Evolutionary conservation across 2,113 vertebrate species (phyloP).

Genomic region (Tyto alba): DNA sequence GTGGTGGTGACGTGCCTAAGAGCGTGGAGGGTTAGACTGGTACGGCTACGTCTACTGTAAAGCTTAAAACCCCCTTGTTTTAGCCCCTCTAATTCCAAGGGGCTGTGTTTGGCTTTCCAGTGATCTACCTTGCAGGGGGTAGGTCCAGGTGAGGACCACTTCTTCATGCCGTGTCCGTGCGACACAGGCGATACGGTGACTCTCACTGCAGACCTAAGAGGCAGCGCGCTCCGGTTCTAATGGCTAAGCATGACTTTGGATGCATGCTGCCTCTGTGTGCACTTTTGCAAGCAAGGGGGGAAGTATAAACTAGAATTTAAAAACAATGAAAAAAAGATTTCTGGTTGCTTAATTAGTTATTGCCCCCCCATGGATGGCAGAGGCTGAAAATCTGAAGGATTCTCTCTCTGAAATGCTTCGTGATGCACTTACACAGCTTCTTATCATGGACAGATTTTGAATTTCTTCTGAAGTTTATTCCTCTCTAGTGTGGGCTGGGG

Average conservation of each 20-base stretch:
- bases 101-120: background rate
- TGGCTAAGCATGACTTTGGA: background rate
- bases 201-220: background rate
- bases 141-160: background rate
- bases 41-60: background rate
- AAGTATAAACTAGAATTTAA: background rate
- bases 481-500: background rate
- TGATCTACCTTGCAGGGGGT: background rate
- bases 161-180: accelerated
- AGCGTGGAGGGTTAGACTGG: background rate
- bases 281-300: background rate
- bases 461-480: background rate
- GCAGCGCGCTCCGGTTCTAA: accelerated
- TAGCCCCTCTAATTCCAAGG: background rate
- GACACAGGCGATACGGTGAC: accelerated
- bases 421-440: background rate
- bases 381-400: background rate
- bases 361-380: background rate
- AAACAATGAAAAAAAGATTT: background rate
- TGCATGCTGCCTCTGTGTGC: background rate
- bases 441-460: background rate
- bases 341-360: background rate
- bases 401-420: background rate
- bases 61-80: background rate
- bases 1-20: background rate